A percentile compares a stretch with the other conserved stretches of the same genome.
These are phyloP conservation scores for Petroica traversi DNA, from an alignment of 2,113 vertebrate species.

Conservation along the genomic window DNA sequence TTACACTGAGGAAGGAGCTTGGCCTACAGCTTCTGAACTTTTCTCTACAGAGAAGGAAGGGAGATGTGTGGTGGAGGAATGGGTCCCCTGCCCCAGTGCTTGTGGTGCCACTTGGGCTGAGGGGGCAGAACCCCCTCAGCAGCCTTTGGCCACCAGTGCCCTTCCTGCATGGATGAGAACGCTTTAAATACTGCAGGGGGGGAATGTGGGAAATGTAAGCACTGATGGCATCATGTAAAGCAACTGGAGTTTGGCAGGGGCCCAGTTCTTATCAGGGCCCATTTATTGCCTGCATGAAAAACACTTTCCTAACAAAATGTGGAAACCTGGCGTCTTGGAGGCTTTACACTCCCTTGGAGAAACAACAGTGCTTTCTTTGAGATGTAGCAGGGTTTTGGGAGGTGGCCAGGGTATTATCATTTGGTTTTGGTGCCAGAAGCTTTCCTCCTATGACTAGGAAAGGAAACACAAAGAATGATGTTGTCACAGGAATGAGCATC, in stretches of 20 bases:
- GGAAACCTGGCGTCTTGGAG: neutral
- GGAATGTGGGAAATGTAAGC: neutral
- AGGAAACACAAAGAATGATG: neutral
- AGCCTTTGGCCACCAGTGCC: neutral
- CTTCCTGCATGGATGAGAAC: neutral
- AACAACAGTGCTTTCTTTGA: neutral
- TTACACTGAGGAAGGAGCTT: neutral
- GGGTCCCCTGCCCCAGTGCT: neutral
- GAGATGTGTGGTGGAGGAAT: neutral
- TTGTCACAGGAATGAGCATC: slow-evolving; percentile 22
- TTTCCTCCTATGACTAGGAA: neutral
- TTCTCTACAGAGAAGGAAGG: neutral
- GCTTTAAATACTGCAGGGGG: neutral
- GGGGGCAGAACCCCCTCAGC: neutral
- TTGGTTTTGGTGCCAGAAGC: slow-evolving; percentile 17
- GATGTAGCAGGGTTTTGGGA: neutral
- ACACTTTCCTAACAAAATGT: neutral
- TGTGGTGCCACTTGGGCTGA: neutral
- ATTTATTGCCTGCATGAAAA: neutral
- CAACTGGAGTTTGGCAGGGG: neutral
- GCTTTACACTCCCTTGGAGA: neutral
- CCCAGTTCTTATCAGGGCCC: neutral
- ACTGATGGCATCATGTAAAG: neutral
- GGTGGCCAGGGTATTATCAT: slow-evolving; percentile 8
- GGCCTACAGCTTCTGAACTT: neutral